Base-by-base conservation (phyloP, 2,113 vertebrate genomes). In the Myodes glareolus region DNA sequence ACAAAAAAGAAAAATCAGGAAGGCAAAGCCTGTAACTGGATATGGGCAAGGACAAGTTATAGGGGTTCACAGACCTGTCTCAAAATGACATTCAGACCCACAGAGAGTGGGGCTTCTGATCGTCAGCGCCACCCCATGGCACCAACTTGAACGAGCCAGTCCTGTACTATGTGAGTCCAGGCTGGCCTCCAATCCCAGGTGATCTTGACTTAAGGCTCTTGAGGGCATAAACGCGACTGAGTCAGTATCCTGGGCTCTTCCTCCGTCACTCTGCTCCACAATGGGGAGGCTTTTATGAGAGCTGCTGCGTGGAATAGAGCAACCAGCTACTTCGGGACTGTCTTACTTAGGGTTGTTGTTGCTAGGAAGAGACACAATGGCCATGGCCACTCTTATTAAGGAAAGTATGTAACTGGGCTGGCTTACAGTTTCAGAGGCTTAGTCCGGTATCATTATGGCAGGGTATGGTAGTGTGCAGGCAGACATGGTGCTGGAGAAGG, bases 11-110 rank as follows among this genome's bases (percentile, higher is more conserved):
- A 0, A 92, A 89, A 90, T 50, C 55, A 73, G 21, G 42, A 63
- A 67, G 42, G 98, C 29, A 78, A 98, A 0, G 98, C 97, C 78
- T 98, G 65, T 6, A 94, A 1, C 76, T 96, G 63, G 91, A 91
- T 92, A 88, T 65, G 89, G 33, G 84, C 36, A 87, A 95, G 84
- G 88, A 95, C 45, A 88, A 95, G 92, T 91, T 77, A 16, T 8
- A 17, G 81, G 25, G 7, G 13, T 42, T 63, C 55, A 52, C 95
- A 90, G 50, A 96, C 21, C 93, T 13, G 0, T 92, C 96, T 47
- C 81, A 10, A 31, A 11, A 86, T 5, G 0, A 70, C 94, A 94
- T 96, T 45, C 58, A 70, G 88, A 98, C 85, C 45, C 80, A 77
- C 29, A 85, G 91, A 93, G 86, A 96, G 70, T 88, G 92, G 97